phyloP scores from a whole-genome alignment of 2,797 vertebrate genomes.

The Lutjanus argentimaculatus region DNA sequence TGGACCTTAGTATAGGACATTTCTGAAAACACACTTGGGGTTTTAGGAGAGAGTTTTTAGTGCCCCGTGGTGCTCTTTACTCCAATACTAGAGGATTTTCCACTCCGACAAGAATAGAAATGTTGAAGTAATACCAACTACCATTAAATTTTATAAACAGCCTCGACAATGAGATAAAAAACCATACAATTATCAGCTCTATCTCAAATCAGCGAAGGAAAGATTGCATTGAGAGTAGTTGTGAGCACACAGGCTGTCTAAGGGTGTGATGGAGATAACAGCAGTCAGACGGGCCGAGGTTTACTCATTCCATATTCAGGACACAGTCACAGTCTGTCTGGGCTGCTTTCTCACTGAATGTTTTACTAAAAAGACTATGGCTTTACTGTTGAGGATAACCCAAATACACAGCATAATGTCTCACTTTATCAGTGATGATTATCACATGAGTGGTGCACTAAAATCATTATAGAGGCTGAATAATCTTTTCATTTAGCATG shows the following conservation, averaged over 20 bases:
- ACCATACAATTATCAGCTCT: background rate
- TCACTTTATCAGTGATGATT: background rate
- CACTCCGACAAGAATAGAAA: background rate
- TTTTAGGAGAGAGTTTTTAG: slow-evolving; percentile 6
- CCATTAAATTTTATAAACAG: background rate
- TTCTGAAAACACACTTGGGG: slow-evolving; percentile 7
- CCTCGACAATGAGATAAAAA: background rate
- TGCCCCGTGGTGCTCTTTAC: background rate
- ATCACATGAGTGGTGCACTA: background rate
- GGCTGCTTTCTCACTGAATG: slow-evolving; percentile 3
- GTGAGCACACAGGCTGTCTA: background rate
- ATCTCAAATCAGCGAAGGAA: background rate
- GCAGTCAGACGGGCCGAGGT: slow-evolving; percentile 31
- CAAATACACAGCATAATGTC: background rate
- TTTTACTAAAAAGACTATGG: background rate
- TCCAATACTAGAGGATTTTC: background rate
- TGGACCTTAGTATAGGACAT: slow-evolving; percentile 9
- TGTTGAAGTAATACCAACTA: background rate
- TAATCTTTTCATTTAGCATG: background rate
- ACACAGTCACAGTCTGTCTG: slow-evolving; percentile 41
- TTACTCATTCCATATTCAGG: slow-evolving; percentile 49
- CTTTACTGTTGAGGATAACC: background rate
- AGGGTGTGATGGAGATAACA: slow-evolving; percentile 33
- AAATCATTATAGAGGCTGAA: background rate
- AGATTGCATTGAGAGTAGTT: slow-evolving; percentile 9